Base-by-base conservation (phyloP, 2,888 invertebrate genomes). In the Temnothorax rugatulus region DNA sequence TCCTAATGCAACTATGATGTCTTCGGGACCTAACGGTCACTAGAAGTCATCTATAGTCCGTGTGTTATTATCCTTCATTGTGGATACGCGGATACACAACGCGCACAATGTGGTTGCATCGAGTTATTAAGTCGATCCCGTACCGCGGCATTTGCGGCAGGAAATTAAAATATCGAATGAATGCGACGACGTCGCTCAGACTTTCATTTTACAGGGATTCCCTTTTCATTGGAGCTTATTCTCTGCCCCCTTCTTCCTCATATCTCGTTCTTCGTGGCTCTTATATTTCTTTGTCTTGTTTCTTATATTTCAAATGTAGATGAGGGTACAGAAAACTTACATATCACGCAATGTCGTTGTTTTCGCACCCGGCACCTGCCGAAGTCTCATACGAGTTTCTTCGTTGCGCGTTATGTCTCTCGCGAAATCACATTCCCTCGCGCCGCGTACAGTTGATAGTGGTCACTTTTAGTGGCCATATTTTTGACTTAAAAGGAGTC, bases 1-100 rank as follows among this genome's bases (percentile, higher is more conserved):
- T 88, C 82, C 86, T 83, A 89, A 89, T 86, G 87, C 83, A 87
- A 84, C 85, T 89, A 85, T 87, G 87, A 90, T 92, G 91, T 92
- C 90, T 84, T 83, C 50, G 87, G 75, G 82, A 86, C 54, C 75
- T 83, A 82, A 86, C 86, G 89, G 86, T 86, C 86, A 84, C 84
- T 85, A 83, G 84, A 87, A 83, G 87, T 90, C 84, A 84, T 87
- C 87, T 73, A 54, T 61, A 59, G 34, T 34, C 18, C 44, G 64
- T 57, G 47, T 69, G 25, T 85, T 85, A 85, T 82, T 84, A 76
- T 64, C 57, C 64, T 61, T 9, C 47, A 50, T 81, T 71, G 68
- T 44, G 41, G 11, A 25, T 57, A 77, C 34, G 76, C 83, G 34
- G 57, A 52, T 79, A 61, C n/a, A 79, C 52, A 63, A 75, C 47